Conservation (phyloP, 2,888 invertebrate genomes). For the Steinernema scapterisci region DNA sequence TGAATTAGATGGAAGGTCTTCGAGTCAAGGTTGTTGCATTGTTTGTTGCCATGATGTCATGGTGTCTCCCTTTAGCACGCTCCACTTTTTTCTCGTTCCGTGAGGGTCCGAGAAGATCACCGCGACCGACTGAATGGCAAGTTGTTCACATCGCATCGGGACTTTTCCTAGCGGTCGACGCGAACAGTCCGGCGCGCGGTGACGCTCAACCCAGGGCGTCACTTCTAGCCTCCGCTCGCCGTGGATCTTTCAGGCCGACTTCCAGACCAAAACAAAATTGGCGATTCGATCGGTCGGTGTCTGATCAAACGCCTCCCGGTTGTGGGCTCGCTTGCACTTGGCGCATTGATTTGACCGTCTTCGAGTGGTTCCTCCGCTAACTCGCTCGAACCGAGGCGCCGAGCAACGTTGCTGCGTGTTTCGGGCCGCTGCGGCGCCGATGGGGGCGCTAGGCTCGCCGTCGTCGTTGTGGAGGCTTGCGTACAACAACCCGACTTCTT, state of each 20-base stretch:
- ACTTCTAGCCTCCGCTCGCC: too few species aligned
- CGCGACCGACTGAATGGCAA: background rate
- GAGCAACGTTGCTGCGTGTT: background rate
- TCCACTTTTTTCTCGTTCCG: background rate
- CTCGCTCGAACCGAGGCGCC: too few species aligned
- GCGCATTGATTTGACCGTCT: conserved; percentile 1
- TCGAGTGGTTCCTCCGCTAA: background rate
- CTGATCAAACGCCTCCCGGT: too few species aligned
- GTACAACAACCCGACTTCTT: background rate
- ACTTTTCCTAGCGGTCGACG: background rate
- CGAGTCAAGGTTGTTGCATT: background rate
- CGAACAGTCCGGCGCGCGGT: too few species aligned
- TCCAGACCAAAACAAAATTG: too few species aligned
- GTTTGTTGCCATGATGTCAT: background rate
- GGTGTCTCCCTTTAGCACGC: background rate
- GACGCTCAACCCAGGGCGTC: too few species aligned
- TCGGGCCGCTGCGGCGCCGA: conserved; percentile 1
- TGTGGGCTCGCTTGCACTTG: too few species aligned
- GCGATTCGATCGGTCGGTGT: too few species aligned
- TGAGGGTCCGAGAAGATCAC: background rate
- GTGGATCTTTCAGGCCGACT: too few species aligned
- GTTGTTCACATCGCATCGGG: background rate
- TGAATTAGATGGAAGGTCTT: too few species aligned
- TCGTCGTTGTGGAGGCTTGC: too few species aligned
- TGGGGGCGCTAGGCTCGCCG: background rate